Conservation (phyloP, 2,113 vertebrate genomes). For the Sorex fumeus region DNA sequence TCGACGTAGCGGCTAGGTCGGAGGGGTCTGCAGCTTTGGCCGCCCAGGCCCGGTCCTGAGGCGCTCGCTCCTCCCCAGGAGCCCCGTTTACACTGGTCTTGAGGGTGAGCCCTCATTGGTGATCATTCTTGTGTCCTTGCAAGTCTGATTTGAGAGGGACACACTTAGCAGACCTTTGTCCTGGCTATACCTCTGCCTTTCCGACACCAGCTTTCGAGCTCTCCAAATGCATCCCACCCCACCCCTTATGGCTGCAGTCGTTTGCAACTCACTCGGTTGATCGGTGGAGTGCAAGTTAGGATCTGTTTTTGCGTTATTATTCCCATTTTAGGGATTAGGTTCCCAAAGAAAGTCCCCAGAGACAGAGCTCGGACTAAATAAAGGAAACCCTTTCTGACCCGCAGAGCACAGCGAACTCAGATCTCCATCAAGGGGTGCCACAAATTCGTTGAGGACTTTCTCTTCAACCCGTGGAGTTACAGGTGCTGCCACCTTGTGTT, state of each 20-base stretch:
- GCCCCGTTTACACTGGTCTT: neutral
- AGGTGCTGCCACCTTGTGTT: neutral
- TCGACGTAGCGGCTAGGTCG: neutral
- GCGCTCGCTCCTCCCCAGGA: neutral
- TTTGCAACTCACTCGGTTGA: neutral
- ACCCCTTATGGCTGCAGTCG: neutral
- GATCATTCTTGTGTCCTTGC: neutral
- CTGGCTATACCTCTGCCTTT: neutral
- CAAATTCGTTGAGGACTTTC: neutral
- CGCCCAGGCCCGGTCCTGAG: accelerated
- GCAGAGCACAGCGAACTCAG: neutral
- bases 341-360: neutral
- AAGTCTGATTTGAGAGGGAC: neutral
- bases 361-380: neutral
- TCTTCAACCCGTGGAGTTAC: neutral
- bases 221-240: neutral
- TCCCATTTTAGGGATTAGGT: slow-evolving; percentile 30
- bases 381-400: neutral
- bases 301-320: neutral
- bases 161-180: neutral
- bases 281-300: too few species aligned
- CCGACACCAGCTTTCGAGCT: neutral
- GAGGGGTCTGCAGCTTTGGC: neutral
- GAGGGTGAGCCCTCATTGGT: neutral
- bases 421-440: neutral